These are phyloP conservation scores for Etheostoma perlongum DNA, from an alignment of 2,797 vertebrate genomes.

Conservation along the genomic window DNA sequence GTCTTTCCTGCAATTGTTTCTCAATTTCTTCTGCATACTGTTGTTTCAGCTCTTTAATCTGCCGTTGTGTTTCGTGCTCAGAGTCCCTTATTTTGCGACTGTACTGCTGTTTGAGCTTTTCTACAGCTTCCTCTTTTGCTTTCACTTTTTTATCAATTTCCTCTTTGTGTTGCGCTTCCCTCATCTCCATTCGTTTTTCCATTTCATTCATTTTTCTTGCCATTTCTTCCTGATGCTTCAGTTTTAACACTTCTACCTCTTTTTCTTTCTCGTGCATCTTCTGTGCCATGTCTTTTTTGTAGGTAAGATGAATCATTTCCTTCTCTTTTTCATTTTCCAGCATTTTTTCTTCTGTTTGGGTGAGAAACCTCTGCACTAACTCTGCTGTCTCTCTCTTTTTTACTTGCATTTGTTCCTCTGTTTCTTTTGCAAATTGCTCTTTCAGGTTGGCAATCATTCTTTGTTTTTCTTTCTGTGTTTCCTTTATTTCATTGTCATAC, in stretches of 20 bases:
- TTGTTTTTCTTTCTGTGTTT: slow-evolving; percentile 16
- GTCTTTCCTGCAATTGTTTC: slow-evolving; percentile 39
- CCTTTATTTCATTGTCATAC: slow-evolving; percentile 29
- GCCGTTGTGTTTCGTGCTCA: slow-evolving; percentile 39
- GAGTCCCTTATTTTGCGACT: slow-evolving; percentile 1
- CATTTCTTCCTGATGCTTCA: slow-evolving; percentile 47
- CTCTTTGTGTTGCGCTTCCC: slow-evolving; percentile 3
- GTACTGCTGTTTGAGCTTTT: slow-evolving; percentile 6
- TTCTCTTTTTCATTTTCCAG: slow-evolving; percentile 58
- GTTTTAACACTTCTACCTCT: slow-evolving; percentile 38
- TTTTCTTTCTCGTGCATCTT: slow-evolving; percentile 45
- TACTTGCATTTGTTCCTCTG: slow-evolving; percentile 14
- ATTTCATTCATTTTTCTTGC: slow-evolving; percentile 33
- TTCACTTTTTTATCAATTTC: slow-evolving; percentile 43
- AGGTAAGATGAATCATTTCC: slow-evolving; percentile 15
- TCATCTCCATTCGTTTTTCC: slow-evolving; percentile 31
- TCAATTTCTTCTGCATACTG: slow-evolving; percentile 37
- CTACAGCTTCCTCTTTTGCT: slow-evolving; percentile 45
- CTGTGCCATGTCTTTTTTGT: slow-evolving; percentile 33
- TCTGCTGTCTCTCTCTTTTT: slow-evolving; percentile 41
- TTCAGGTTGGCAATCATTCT: slow-evolving; percentile 40
- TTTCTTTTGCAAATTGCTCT: slow-evolving; percentile 41
- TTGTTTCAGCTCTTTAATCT: slow-evolving; percentile 30
- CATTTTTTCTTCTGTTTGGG: slow-evolving; percentile 28
- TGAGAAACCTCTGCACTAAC: neutral